Base-by-base conservation (phyloP, 1,140 invertebrate genomes). In the Bombus confusus region DNA sequence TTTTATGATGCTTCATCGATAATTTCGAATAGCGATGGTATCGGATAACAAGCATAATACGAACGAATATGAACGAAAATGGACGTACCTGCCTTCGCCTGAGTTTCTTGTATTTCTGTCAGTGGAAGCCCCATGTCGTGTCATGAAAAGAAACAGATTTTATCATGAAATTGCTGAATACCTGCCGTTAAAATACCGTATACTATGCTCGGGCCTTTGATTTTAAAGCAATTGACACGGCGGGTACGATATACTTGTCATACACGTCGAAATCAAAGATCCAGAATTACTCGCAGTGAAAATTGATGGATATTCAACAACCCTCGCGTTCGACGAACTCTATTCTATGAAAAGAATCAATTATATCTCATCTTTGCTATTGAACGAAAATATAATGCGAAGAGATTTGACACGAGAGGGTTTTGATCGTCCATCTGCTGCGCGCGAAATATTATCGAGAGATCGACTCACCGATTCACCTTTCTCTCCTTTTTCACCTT, bases 401-500 rank as follows among this genome's bases (percentile, higher is more conserved):
- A 68, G n/a, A 34, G 39, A 66, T 75, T 28, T 52, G 59, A 52
- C 15, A 59, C 18, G 37, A 66, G 71, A 68, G 43, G 78, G 34
- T 41, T 75, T 57, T 39, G 47, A 43, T 62, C 69, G 43, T 62
- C 62, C 47, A 76, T 73, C 52, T 64, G 57, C n/a, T 47, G 41
- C 72, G 34, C 31, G 66, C 9, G 80, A 78, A 87, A 39, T 37
- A 80, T 34, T 64, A 41, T 64, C 72, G 59, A 87, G 73, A 88
- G 75, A 85, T 78, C 79, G 83, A 96, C 97, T 97, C 95, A 98
- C 98, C 96, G 98, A 98, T 96, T 98, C 98, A 69, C 98, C 98
- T 94, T 98, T 98, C 91, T 98, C 98, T 59, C 98, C 98, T 94
- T 98, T 98, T 87, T 98, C 98, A 43, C 98, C 98, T 93, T 98